Percentiles rank a stretch among this genome's conserved stretches.
Conservation (phyloP, 2,888 invertebrate genomes). For the Eupithecia exiguata region DNA sequence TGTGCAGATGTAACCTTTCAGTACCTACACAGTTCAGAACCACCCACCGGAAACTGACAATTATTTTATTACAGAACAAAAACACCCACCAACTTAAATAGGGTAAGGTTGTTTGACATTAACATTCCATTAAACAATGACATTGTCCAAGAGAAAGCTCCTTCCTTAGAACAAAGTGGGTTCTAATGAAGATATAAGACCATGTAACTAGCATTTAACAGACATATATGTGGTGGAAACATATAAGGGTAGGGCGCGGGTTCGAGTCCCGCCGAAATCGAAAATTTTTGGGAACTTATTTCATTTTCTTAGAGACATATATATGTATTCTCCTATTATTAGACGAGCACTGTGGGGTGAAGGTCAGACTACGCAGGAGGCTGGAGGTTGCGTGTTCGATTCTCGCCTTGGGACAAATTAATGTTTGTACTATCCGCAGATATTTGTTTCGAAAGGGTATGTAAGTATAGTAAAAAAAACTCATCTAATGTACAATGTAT, state of each 20-base stretch:
- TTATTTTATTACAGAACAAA: constrained; percentile 57
- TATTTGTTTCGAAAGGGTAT: too few relatives aligned
- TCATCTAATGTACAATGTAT: background rate
- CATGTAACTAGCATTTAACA: too few relatives aligned
- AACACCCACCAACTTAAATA: constrained; percentile 65
- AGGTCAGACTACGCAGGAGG: background rate
- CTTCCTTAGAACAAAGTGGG: constrained; percentile 4
- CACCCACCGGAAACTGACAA: constrained; percentile 70
- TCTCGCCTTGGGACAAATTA: background rate
- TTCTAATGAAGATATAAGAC: constrained; percentile 8
- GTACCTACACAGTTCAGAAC: constrained; percentile 45
- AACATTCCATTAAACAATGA: constrained; percentile 58
- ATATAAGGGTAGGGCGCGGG: too few relatives aligned
- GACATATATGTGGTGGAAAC: too few relatives aligned
- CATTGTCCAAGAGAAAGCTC: constrained; percentile 42
- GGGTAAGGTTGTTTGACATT: constrained; percentile 69
- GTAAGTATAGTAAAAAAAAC: background rate
- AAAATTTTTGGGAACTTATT: too few relatives aligned
- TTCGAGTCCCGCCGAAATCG: too few relatives aligned
- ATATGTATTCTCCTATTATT: background rate
- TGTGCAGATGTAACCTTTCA: constrained; percentile 11
- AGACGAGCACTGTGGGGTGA: too few relatives aligned
- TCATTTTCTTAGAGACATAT: too few relatives aligned
- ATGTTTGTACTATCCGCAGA: background rate
- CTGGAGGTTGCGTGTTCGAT: background rate